A percentile compares a stretch with the other conserved stretches of the same genome.
These are phyloP conservation scores for Drosophila birchii DNA, from an alignment of 2,888 invertebrate genomes.

Conservation along the genomic window DNA sequence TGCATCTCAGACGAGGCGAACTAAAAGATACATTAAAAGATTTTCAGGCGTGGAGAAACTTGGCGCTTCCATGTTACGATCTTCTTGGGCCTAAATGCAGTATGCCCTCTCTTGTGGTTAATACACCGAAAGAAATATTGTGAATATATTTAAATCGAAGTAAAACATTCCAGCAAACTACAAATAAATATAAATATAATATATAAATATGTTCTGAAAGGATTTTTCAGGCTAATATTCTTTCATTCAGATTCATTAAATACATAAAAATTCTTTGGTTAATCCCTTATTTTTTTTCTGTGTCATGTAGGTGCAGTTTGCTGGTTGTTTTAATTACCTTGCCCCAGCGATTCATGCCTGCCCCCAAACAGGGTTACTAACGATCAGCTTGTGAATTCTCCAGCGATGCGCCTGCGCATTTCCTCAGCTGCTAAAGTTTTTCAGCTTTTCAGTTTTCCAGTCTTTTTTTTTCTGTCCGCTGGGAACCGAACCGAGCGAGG, in stretches of 20 bases:
- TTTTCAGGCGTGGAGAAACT: constrained; percentile 74
- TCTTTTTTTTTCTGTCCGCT: constrained; percentile 22
- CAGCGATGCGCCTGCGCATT: constrained; percentile 67
- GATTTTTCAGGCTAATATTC: not conserved
- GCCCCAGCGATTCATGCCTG: constrained; percentile 60
- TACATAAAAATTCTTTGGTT: not conserved
- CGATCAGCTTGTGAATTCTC: constrained; percentile 77
- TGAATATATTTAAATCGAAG: not conserved
- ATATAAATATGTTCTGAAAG: too few species aligned
- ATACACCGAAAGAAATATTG: constrained; percentile 3
- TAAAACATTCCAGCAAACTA: not conserved
- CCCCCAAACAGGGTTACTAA: constrained; percentile 56
- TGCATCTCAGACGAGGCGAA: constrained; percentile 30
- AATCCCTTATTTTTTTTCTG: not conserved
- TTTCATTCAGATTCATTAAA: fast-evolving
- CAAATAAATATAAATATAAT: not conserved
- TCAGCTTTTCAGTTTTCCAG: constrained; percentile 4
- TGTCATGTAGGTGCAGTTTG: constrained; percentile 56
- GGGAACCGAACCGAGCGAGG: constrained; percentile 28
- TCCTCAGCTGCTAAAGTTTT: constrained; percentile 49
- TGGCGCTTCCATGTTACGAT: constrained; percentile 51
- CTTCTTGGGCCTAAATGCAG: constrained; percentile 40
- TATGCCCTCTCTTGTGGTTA: constrained; percentile 6
- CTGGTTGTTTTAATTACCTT: constrained; percentile 69
- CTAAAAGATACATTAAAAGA: constrained; percentile 76